phyloP scores from a whole-genome alignment of 2,797 vertebrate genomes.

The Prionace glauca region DNA sequence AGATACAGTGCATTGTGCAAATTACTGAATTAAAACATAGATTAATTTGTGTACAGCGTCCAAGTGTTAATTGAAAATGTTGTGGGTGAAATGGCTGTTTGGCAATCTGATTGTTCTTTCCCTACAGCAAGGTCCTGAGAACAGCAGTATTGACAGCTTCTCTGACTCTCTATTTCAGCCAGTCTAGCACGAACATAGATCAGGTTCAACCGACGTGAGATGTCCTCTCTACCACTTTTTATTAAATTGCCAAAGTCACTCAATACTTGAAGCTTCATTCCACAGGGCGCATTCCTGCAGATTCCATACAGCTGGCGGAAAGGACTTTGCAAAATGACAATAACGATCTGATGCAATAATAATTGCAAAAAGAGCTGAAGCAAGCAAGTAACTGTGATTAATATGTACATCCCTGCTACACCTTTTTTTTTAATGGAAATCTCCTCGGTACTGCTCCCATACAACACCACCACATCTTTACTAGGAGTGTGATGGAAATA shows the following conservation, averaged over 20 bases:
- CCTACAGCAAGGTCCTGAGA: slow-evolving; percentile 35
- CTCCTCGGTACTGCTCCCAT: not conserved
- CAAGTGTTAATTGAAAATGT: slow-evolving; percentile 35
- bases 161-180: slow-evolving; percentile 23
- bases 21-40: slow-evolving; percentile 27
- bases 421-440: not conserved
- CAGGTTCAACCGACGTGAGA: not conserved
- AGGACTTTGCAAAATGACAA: not conserved
- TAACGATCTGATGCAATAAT: not conserved
- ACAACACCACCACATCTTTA: not conserved
- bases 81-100: not conserved
- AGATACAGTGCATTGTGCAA: slow-evolving; percentile 34
- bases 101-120: slow-evolving; percentile 24
- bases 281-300: not conserved
- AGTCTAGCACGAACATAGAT: not conserved
- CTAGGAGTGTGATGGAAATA: not conserved
- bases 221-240: not conserved
- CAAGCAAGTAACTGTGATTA: not conserved
- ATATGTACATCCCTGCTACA: not conserved
- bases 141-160: slow-evolving; percentile 30
- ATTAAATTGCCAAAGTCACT: not conserved
- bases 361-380: too few relatives aligned
- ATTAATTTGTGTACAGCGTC: slow-evolving; percentile 29
- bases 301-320: not conserved
- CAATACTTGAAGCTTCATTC: not conserved